These are phyloP conservation scores for Schizaphis graminum DNA, from an alignment of 2,888 invertebrate species.

Conservation along the genomic window DNA sequence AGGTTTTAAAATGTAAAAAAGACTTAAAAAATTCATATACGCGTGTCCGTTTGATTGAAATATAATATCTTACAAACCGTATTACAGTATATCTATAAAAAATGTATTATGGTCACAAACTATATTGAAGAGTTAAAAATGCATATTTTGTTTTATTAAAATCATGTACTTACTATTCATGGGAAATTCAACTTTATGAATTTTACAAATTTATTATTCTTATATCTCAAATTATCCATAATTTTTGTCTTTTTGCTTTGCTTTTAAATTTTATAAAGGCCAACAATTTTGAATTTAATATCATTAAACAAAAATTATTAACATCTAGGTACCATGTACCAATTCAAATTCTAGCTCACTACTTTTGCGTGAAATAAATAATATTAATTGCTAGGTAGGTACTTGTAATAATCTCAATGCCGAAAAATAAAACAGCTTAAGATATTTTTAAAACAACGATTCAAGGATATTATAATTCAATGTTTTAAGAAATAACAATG, in stretches of 20 bases:
- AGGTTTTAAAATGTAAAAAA: conserved; percentile 26
- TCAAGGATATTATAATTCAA: conserved; percentile 43
- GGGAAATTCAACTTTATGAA: not conserved
- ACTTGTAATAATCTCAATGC: conserved; percentile 26
- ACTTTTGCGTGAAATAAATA: not conserved
- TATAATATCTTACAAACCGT: conserved; percentile 48
- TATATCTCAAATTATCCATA: not conserved
- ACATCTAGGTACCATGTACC: not conserved
- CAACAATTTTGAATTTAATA: not conserved
- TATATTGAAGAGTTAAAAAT: not conserved
- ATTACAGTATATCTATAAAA: conserved; percentile 13
- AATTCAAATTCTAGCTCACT: not conserved
- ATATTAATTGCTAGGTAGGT: not conserved
- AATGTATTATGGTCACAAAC: not conserved
- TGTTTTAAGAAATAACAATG: conserved; percentile 31
- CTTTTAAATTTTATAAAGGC: not conserved
- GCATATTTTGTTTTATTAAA: not conserved
- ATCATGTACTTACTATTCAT: not conserved
- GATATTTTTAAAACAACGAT: not conserved
- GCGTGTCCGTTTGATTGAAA: conserved; percentile 56
- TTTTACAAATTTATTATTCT: not conserved
- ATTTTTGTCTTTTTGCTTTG: not conserved
- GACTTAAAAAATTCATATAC: conserved; percentile 21
- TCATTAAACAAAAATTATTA: not conserved
- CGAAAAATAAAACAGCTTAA: conserved; percentile 30